Evolutionary conservation across 2,797 vertebrate genomes (phyloP).

Genomic region (Denticeps clupeoides): DNA sequence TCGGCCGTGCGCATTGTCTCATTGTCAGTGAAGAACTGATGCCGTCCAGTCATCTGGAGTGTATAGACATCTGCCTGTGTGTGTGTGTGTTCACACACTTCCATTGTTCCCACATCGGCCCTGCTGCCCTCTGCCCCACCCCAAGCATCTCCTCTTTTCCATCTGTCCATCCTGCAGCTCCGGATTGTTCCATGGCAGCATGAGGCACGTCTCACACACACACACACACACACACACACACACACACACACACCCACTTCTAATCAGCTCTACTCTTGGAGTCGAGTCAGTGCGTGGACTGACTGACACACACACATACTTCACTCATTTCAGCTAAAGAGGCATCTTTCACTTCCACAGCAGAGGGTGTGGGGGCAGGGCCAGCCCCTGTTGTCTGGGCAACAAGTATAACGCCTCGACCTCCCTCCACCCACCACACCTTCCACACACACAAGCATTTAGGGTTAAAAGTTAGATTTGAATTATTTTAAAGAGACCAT

Average conservation of each 20-base stretch:
- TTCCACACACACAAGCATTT: background rate
- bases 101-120: slow-evolving; percentile 44
- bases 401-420: no score
- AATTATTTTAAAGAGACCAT: no score
- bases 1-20: slow-evolving; percentile 43
- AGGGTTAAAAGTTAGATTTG: no score
- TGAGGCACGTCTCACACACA: no score
- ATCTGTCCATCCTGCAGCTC: slow-evolving; percentile 40
- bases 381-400: no score
- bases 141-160: slow-evolving; percentile 31
- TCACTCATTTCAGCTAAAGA: no score
- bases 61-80: slow-evolving; percentile 40
- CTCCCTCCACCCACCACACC: background rate
- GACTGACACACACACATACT: no score
- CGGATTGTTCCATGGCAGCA: no score
- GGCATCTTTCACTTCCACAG: no score
- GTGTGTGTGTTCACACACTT: background rate
- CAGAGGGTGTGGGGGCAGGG: no score
- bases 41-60: slow-evolving; percentile 37
- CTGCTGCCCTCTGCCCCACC: slow-evolving; percentile 18
- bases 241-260: background rate
- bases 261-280: background rate
- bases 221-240: background rate
- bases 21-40: slow-evolving; percentile 51
- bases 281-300: no score